Evolutionary conservation across 23 tunicate species (phyloP).

Genomic region (Trididemnum miniatum): DNA sequence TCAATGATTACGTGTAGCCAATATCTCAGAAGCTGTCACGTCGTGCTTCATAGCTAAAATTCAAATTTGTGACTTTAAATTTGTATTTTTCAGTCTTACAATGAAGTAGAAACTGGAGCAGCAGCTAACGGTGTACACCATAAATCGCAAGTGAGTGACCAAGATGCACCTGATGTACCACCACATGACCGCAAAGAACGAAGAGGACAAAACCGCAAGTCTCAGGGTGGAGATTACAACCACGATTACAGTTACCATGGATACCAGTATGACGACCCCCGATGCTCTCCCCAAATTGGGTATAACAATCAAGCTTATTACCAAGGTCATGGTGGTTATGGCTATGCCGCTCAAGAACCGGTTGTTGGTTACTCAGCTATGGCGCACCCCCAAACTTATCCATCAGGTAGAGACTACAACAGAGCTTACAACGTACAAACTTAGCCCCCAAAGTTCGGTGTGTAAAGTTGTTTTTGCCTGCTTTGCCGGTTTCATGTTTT

Average conservation of each 20-base stretch:
- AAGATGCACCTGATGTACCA: not conserved
- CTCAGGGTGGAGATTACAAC: not conserved
- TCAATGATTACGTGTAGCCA: too few species aligned
- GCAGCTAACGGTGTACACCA: not conserved
- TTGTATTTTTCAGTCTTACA: not conserved
- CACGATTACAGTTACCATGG: not conserved
- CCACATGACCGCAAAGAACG: constrained; percentile 3
- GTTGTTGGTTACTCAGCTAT: not conserved
- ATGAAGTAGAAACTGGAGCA: not conserved
- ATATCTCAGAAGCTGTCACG: too few species aligned
- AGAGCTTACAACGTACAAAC: not conserved
- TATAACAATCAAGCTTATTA: constrained; percentile 12
- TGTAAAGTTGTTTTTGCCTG: too few species aligned
- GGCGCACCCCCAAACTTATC: constrained; percentile 12
- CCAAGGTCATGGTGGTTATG: not conserved
- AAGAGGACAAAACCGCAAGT: not conserved
- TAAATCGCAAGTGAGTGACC: not conserved
- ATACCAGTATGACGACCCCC: not conserved
- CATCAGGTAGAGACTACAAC: not conserved
- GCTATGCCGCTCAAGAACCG: not conserved
- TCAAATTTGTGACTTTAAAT: too few species aligned
- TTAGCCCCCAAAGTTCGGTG: not conserved
- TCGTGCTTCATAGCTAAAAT: too few species aligned
- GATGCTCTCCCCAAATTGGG: not conserved
- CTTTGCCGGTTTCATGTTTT: too few species aligned